Percentiles rank a stretch among this genome's conserved stretches.
Conservation (phyloP, 53 echinoderm and acorn worm genomes). For the Paelopatides confundens region DNA sequence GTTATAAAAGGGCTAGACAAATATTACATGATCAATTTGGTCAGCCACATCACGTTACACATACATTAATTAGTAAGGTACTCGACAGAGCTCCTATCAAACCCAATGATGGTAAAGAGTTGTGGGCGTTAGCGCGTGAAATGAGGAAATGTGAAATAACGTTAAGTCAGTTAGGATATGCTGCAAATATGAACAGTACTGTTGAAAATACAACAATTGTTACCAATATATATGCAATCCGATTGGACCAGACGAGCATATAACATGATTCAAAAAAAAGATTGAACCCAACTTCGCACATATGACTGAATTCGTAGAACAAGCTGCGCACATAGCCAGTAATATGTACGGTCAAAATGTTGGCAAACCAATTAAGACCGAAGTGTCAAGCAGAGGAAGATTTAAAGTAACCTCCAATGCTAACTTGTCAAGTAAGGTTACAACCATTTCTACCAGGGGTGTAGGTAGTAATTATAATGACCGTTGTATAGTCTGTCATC, state of each 20-base stretch:
- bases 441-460: no score
- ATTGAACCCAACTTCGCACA: conserved; percentile 34
- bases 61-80: conserved; percentile 42
- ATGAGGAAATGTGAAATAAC: conserved; percentile 66
- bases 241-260: conserved; percentile 60
- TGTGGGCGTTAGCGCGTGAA: conserved; percentile 50
- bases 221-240: conserved; percentile 54
- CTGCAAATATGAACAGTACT: conserved; percentile 51
- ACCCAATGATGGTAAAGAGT: conserved; percentile 52
- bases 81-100: conserved; percentile 36
- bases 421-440: no score
- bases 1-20: conserved; percentile 42
- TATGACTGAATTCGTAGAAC: conserved; percentile 72
- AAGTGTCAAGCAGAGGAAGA: no score
- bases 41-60: conserved; percentile 25
- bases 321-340: conserved; percentile 46
- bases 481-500: no score
- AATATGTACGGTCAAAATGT: conserved; percentile 64
- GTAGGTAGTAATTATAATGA: no score
- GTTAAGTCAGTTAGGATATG: conserved; percentile 44
- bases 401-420: no score
- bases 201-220: conserved; percentile 61
- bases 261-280: conserved; percentile 7
- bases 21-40: conserved; percentile 63
- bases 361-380: no score